Evolutionary conservation across 2,888 invertebrate species (phyloP), one percentile per base, ranked within the genome.

Genomic region (Deilephila porcellus): DNA sequence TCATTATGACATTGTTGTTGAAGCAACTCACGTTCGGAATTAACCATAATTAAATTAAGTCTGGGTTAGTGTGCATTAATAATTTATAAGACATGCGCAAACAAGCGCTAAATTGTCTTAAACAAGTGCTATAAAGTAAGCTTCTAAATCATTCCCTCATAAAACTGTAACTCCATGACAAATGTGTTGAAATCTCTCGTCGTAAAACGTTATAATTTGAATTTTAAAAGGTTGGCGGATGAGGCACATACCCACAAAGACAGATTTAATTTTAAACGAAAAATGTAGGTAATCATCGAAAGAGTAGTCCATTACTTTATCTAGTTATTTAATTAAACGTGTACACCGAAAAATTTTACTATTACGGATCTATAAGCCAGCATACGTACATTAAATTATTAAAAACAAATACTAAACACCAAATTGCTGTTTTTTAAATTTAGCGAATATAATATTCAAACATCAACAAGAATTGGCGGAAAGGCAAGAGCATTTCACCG

Each of bases 211-310:
- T 67, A 20, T 67, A 67, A 67, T 45, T 45, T 67, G 45, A 85
- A 82, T 82, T 85, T 84, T 77, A 71, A 74, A 79, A 82, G 79
- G 73, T 81, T 77, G 74, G 74, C 74, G 75, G 74, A 32, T 29
- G 32, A 29, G 17, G 14, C 73, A 74, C 74, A 75, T 14, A 76
- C 17, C 77, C 73, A 72, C 74, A 73, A 76, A 77, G 74, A 81
- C 81, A 81, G 84, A 84, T 82, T 84, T 78, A 81, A 85, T 84
- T 45, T 84, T 81, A 82, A 82, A 80, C 75, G 77, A 62, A 73
- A 76, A 73, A 77, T 80, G 83, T 83, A n/a, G n/a, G n/a, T n/a
- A 82, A 85, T 85, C 79, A 76, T 71, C 75, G 72, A 79, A 78
- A 83, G 74, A 80, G 74, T 78, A 81, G 79, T 82, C 81, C 81